Evolutionary conservation across 1,140 invertebrate species (phyloP), one percentile per base, ranked within the genome.

Genomic region (Babylonia areolata): DNA sequence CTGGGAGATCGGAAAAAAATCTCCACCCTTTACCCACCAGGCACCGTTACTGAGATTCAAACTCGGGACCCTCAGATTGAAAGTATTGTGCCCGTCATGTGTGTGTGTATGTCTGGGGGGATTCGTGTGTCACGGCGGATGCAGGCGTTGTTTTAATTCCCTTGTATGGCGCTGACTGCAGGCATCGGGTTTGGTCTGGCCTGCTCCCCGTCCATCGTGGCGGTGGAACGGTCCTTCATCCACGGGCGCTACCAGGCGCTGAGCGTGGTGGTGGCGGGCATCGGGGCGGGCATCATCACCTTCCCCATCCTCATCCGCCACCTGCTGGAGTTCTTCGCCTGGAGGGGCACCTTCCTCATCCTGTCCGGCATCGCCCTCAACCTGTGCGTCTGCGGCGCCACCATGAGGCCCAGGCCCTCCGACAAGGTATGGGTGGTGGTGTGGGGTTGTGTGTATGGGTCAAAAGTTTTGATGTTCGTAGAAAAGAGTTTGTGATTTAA

Each of bases 291-390:
- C 33, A 92, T 93, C 42, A 90, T 93, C 33, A 89, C 90, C 46
- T 93, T 93, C 82, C 93, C 93, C 12, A 87, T 92, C 39, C 80
- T 91, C 5, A 92, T 93, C 42, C 88, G 90, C 39, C 85, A 90
- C 71, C 87, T 93, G 23, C 85, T 93, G 40, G 89, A 92, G 23
- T 84, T 89, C n/a, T 91, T 91, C 79, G 97, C 97, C 0, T 99
- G 98, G 97, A 94, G 97, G 75, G 97, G 97, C 31, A 97, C 97
- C 2, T 97, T 97, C 0, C 93, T 98, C 1, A 96, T 98, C 75
- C 93, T 98, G 9, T 96, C 97, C 0, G 97, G 97, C 17, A 11
- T 51, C 9, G 97, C 98, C 90, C 94, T 98, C 3, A 98, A 98
- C 93, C 96, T 98, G 90, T 96, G 96, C 39, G 97, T 98, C 0